Conservation (phyloP, 1,140 invertebrate genomes). For the Choristoneura fumiferana region DNA sequence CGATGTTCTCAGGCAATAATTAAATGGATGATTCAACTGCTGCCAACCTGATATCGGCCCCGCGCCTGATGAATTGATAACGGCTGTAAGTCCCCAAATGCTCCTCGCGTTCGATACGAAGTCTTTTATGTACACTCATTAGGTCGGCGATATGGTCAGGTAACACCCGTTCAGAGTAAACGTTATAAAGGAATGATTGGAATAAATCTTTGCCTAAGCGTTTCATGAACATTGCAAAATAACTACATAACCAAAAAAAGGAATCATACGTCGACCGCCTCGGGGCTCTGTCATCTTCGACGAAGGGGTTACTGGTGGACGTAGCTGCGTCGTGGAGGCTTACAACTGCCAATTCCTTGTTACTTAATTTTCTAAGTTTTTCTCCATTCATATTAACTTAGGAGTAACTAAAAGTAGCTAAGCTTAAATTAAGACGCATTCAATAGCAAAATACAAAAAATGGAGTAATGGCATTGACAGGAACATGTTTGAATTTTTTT, state of each 20-base stretch:
- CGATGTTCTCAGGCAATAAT: constrained; percentile 34
- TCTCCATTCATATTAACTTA: constrained; percentile 59
- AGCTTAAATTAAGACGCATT: constrained; percentile 28
- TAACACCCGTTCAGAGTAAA: constrained; percentile 38
- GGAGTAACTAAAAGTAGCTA: constrained; percentile 24
- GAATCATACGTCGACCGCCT: constrained; percentile 55
- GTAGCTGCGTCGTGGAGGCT: constrained; percentile 20
- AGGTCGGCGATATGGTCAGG: constrained; percentile 52
- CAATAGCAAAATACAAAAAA: constrained; percentile 6
- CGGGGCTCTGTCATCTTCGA: constrained; percentile 40
- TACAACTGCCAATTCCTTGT: constrained; percentile 32
- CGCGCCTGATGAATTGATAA: constrained; percentile 35
- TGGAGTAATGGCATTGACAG: background rate
- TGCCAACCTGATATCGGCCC: constrained; percentile 5
- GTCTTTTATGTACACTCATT: constrained; percentile 39
- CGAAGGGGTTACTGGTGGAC: constrained; percentile 23
- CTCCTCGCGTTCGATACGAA: constrained; percentile 37
- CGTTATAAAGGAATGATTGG: constrained; percentile 33
- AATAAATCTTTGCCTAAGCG: constrained; percentile 58
- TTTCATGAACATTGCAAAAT: constrained; percentile 48
- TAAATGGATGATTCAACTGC: constrained; percentile 35
- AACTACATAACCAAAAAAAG: constrained; percentile 52
- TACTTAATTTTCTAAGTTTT: constrained; percentile 33
- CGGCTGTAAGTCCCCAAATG: constrained; percentile 38
- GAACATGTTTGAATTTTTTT: background rate